These are phyloP conservation scores for Rugalucina vietnamica DNA, from an alignment of 2,888 invertebrate genomes.

Conservation along the genomic window DNA sequence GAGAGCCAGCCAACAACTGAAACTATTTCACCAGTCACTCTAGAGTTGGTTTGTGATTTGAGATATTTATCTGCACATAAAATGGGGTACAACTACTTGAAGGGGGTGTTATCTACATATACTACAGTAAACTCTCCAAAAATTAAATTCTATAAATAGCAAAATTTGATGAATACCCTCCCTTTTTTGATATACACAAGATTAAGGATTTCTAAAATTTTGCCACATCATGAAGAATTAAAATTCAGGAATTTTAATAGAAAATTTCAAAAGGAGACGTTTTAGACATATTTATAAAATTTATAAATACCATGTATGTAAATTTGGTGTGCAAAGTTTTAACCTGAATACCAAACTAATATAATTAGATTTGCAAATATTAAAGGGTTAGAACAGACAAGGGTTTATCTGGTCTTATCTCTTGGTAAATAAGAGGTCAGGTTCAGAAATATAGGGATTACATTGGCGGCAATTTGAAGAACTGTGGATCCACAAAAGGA, in stretches of 20 bases:
- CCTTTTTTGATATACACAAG: no score
- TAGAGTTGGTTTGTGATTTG: constrained; percentile 4
- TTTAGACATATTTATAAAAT: no score
- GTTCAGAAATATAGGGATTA: neutral
- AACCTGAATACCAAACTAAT: no score
- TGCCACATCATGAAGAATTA: no score
- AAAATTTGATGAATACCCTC: no score
- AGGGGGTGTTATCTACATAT: neutral
- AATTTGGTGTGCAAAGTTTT: no score
- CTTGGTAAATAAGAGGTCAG: neutral
- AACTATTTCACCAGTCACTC: neutral
- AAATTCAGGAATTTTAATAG: no score
- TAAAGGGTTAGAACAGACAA: neutral
- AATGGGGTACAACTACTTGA: constrained; percentile 4
- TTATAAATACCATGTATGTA: no score
- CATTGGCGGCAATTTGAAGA: neutral
- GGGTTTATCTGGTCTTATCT: neutral
- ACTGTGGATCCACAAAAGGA: neutral
- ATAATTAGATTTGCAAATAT: constrained; percentile 8
- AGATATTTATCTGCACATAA: neutral
- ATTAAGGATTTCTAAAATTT: no score
- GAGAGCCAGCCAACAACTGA: neutral
- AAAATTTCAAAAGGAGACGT: no score
- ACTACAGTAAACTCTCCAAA: neutral
- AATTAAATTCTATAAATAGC: no score